Conservation (phyloP, 2,113 vertebrate species). For the Prionailurus viverrinus region DNA sequence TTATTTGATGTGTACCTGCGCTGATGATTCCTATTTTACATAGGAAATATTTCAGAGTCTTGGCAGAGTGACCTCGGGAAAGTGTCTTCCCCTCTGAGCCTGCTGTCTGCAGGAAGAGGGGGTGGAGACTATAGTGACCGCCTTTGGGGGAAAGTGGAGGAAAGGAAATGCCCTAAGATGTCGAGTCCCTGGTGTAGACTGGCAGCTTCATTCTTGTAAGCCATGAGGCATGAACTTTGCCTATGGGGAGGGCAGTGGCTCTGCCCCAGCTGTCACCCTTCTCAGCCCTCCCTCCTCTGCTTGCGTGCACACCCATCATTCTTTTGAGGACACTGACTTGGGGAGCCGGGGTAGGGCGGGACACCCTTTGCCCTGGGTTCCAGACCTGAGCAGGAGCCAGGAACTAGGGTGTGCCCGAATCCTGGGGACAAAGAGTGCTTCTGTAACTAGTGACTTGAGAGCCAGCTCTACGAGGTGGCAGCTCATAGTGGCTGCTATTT, state of each 20-base stretch:
- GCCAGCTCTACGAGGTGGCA: not conserved
- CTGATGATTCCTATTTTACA: not conserved
- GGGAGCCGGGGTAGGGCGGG: not conserved
- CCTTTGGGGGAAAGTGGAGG: not conserved
- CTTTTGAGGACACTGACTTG: not conserved
- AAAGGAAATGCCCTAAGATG: not conserved
- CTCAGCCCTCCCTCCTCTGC: not conserved
- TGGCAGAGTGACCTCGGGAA: not conserved
- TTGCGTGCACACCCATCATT: not conserved
- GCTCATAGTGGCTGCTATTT: too few relatives aligned
- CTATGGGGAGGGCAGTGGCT: not conserved
- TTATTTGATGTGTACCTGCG: not conserved
- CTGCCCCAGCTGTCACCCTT: not conserved
- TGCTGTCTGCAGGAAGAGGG: not conserved
- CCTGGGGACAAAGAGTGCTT: not conserved
- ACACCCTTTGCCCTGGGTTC: conserved; percentile 2
- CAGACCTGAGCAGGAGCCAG: not conserved
- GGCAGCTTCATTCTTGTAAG: not conserved
- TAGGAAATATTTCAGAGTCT: not conserved
- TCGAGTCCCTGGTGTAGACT: not conserved
- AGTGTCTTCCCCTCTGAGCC: not conserved
- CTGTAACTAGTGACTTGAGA: not conserved
- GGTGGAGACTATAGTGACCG: not conserved
- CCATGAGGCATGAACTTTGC: not conserved
- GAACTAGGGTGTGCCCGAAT: not conserved